These are phyloP conservation scores for Gymnobelideus leadbeateri DNA, from an alignment of 2,113 vertebrate genomes.

Conservation along the genomic window DNA sequence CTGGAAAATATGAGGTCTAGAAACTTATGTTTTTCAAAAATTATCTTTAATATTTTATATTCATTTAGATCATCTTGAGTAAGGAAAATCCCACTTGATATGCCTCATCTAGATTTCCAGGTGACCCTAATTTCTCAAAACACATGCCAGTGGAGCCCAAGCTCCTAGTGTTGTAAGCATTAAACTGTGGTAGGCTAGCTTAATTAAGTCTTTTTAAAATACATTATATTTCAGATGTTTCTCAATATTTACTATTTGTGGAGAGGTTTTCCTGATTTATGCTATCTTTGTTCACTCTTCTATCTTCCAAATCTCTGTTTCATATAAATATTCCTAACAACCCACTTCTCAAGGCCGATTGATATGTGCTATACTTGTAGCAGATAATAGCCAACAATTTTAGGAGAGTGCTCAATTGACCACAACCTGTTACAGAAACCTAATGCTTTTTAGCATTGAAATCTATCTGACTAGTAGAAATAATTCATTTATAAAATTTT, in stretches of 20 bases:
- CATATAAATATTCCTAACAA: slow-evolving; percentile 35
- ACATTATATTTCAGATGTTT: not conserved
- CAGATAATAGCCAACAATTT: slow-evolving; percentile 35
- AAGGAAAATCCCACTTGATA: too few species aligned
- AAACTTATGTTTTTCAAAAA: too few species aligned
- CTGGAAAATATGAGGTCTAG: not conserved
- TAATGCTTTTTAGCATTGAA: too few species aligned
- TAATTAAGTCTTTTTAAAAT: slow-evolving; percentile 20
- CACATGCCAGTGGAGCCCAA: too few species aligned
- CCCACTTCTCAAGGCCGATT: not conserved
- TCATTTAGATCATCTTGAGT: too few species aligned
- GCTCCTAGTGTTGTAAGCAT: too few species aligned
- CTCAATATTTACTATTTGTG: not conserved
- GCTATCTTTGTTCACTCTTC: slow-evolving; percentile 13
- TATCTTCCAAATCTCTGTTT: not conserved
- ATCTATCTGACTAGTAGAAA: too few species aligned
- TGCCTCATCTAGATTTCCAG: too few species aligned
- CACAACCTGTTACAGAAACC: too few species aligned
- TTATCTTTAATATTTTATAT: too few species aligned
- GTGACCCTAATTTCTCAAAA: too few species aligned
- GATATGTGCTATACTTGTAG: slow-evolving; percentile 15
- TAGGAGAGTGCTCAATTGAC: not conserved
- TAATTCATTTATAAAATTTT: slow-evolving; percentile 43
- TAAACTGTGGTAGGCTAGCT: too few species aligned
- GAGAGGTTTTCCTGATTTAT: slow-evolving; percentile 22